Evolutionary conservation across 37 sponge, comb jelly and placozoan genomes (phyloP).

Genomic region (Theonella swinhoei): DNA sequence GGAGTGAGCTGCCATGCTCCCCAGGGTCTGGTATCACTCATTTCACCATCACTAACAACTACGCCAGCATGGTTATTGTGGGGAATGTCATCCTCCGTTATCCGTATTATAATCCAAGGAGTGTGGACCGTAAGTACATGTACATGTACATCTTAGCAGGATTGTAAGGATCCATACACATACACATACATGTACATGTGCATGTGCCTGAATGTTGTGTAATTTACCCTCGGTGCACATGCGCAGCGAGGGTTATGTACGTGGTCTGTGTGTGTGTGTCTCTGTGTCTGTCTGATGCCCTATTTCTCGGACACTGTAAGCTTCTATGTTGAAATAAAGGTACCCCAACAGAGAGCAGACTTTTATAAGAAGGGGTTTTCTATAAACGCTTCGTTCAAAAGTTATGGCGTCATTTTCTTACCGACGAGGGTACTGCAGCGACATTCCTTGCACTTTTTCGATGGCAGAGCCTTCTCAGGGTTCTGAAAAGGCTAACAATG

Average conservation of each 20-base stretch:
- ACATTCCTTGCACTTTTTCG: neutral
- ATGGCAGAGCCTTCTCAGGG: too few species aligned
- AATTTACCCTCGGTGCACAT: too few species aligned
- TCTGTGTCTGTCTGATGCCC: neutral
- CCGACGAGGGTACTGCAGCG: neutral
- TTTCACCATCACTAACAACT: conserved; percentile 29
- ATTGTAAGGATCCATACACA: neutral
- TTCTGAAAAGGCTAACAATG: too few species aligned
- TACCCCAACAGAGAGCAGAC: neutral
- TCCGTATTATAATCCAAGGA: neutral
- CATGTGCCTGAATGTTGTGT: too few species aligned
- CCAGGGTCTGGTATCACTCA: conserved; percentile 43
- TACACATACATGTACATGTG: too few species aligned
- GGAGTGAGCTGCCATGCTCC: conserved; percentile 21
- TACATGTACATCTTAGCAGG: neutral
- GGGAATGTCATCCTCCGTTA: conserved; percentile 59
- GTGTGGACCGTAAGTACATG: conserved; percentile 39
- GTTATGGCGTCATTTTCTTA: neutral
- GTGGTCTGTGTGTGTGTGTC: neutral
- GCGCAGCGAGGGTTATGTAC: too few species aligned
- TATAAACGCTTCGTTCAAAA: too few species aligned
- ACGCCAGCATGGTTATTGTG: conserved; percentile 22
- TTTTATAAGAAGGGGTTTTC: too few species aligned
- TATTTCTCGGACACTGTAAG: too few species aligned
- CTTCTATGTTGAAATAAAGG: neutral